Base-by-base conservation (phyloP, 2,888 invertebrate species). In the Caenorhabditis afra region DNA sequence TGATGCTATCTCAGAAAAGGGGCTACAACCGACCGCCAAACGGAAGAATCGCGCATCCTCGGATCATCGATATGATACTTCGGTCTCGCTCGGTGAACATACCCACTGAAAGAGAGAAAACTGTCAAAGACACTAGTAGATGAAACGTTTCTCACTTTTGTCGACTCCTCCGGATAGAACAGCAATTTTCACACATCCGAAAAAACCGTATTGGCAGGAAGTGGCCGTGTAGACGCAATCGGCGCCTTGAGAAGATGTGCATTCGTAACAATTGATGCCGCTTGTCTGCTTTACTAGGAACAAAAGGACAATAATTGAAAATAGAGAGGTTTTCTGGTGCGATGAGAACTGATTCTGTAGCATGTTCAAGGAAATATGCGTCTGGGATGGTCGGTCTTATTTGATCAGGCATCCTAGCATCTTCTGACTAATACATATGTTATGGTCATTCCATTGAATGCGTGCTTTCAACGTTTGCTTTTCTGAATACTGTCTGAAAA, bases 11-110 rank as follows among this genome's bases (percentile, higher is more conserved):
- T 18, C 3, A 2, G 49, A 49, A 11, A 12, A 35, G 12, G 18
- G 16, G 1, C 39, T 18, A 12, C 18, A 16, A 58, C 74, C 62
- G 35, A 84, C 81, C 86, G 49, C 87, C 88, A 16, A 89, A 68
- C 10, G 89, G 89, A 4, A 89, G 50, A 18, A 89, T 20, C 8
- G 87, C 84, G 67, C 89, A 89, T 23, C 89, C 89, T 49, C 89
- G 70, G 11, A 87, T 79, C 83, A 89, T 87, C 0, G 87, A 87
- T 5, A 88, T 79, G 16, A 89, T 82, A 20, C 81, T 75, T 20
- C 85, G 50, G 41, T 88, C 87, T 44, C 87, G 87, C 41, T 89
- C 85, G 41, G 85, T 83, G 50, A 84, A 87, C 80, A 87, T 89
- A 8, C 89, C 89, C 85, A 89, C 89, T 89, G 70, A 78, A 88